Percentiles rank a stretch among this genome's conserved stretches.
phyloP scores from a whole-genome alignment of 2,113 vertebrate species.

The Archocentrus centrarchus region DNA sequence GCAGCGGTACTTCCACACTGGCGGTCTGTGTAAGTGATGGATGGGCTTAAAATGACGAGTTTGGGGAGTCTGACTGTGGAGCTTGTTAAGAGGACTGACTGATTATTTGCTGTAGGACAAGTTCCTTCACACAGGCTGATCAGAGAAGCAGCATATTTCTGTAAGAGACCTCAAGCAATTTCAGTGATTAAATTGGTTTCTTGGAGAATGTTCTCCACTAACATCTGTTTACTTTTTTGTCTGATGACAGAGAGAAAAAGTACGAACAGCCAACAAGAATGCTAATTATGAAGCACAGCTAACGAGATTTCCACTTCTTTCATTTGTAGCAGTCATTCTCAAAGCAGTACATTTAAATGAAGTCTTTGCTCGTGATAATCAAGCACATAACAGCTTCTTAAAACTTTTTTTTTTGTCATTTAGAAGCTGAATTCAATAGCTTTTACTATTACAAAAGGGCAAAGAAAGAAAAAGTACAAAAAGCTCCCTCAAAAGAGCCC shows the following conservation, averaged over 20 bases:
- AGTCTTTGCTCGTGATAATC: background rate
- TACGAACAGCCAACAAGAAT: conserved; percentile 16
- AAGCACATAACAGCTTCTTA: background rate
- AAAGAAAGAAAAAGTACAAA: conserved; percentile 9
- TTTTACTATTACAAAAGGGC: background rate
- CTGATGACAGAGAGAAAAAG: conserved; percentile 28
- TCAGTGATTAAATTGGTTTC: conserved; percentile 39
- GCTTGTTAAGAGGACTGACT: conserved; percentile 66
- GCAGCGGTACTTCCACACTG: conserved; percentile 9
- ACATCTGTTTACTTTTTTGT: conserved; percentile 55
- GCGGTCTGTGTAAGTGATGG: conserved; percentile 53
- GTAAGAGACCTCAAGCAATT: conserved; percentile 27
- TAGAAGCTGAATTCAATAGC: background rate
- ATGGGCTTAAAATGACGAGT: conserved; percentile 55
- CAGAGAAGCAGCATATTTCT: conserved; percentile 31
- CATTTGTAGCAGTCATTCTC: background rate
- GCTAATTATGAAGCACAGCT: conserved; percentile 1
- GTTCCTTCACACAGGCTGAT: conserved; percentile 40
- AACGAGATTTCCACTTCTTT: background rate
- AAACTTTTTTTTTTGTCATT: conserved; percentile 1
- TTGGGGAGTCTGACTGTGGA: conserved; percentile 35
- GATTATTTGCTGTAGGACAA: conserved; percentile 49
- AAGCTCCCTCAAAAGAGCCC: background rate
- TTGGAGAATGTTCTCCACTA: conserved; percentile 45
- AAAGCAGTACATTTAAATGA: background rate